Base-by-base conservation (phyloP, 2,888 invertebrate species). In the Willowsia nigromaculata region DNA sequence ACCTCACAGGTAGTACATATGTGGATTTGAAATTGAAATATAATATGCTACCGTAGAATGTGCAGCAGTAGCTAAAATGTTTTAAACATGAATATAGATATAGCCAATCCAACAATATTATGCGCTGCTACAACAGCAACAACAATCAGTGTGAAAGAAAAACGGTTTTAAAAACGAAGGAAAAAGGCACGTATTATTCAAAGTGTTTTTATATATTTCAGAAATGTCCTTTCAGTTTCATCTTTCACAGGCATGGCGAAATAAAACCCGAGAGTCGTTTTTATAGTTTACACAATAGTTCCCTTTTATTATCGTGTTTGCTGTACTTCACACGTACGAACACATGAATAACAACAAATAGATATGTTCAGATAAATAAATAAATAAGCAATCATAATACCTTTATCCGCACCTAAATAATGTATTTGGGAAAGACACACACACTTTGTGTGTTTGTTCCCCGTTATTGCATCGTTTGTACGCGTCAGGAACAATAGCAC, bases 351-450 rank as follows among this genome's bases (percentile, higher is more conserved):
- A 76, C 85, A 85, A 85, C 74, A 85, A 85, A 85, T 71, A 74
- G 74, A 74, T 74, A 43, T 85, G 59, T 74, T 50, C 50, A 15
- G 85, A 85, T 85, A 85, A 85, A 85, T 85, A 82, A 82, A 82
- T 82, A 85, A 85, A 85, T 85, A 74, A 68, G 74, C 59, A 85
- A 85, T 85, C 85, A 76, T 85, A 85, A 85, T 85, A 74, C 85
- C 40, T 85, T 85, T 71, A 85, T 76, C 56, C 43, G 59, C 85
- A 74, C 47, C 56, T 85, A 74, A 71, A 43, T 62, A 83, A 62
- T 37, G 40, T 43, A 62, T 27, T 22, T 25, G 50, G 37, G 33
- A 78, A 47, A 83, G 11, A 82, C 40, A 82, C 40, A 82, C 27
- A 53, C 74, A 74, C 25, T 59, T 56, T 59, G 37, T 59, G 40